A percentile compares a stretch with the other conserved stretches of the same genome.
These are phyloP conservation scores for Erynnis tages DNA, from an alignment of 2,888 invertebrate species.

Conservation along the genomic window DNA sequence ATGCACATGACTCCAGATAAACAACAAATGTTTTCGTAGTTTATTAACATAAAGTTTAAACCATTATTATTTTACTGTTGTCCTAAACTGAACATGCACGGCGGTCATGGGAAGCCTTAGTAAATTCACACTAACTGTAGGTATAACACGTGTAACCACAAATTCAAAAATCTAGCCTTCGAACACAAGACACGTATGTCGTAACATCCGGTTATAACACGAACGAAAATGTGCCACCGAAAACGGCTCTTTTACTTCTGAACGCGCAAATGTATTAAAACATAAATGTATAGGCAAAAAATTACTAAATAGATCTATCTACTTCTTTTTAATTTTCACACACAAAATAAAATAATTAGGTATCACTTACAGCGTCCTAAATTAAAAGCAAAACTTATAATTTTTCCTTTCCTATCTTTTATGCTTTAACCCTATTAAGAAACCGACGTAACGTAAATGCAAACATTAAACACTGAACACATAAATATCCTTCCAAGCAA, in stretches of 20 bases:
- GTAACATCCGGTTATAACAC: constrained; percentile 4
- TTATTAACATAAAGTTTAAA: no score
- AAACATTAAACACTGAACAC: constrained; percentile 9
- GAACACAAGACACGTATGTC: background rate
- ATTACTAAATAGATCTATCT: no score
- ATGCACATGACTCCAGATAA: no score
- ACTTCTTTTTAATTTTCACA: background rate
- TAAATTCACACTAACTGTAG: constrained; percentile 4
- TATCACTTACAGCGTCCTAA: background rate
- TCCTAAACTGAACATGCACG: background rate
- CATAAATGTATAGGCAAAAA: no score
- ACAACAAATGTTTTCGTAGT: no score
- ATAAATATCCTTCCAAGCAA: constrained; percentile 22
- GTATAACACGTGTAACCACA: constrained; percentile 17
- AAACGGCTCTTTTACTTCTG: no score
- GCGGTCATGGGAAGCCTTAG: constrained; percentile 15
- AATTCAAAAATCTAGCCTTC: constrained; percentile 7
- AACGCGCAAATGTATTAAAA: no score
- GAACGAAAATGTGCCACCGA: no score
- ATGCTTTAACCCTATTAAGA: constrained; percentile 1
- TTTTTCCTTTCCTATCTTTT: background rate
- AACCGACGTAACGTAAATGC: constrained; percentile 1
- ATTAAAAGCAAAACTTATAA: background rate
- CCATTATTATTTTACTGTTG: background rate
- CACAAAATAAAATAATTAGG: background rate